Evolutionary conservation across 2,797 vertebrate genomes (phyloP), one percentile per base, ranked within the genome.

Genomic region (Gymnoscopelus braueri): DNA sequence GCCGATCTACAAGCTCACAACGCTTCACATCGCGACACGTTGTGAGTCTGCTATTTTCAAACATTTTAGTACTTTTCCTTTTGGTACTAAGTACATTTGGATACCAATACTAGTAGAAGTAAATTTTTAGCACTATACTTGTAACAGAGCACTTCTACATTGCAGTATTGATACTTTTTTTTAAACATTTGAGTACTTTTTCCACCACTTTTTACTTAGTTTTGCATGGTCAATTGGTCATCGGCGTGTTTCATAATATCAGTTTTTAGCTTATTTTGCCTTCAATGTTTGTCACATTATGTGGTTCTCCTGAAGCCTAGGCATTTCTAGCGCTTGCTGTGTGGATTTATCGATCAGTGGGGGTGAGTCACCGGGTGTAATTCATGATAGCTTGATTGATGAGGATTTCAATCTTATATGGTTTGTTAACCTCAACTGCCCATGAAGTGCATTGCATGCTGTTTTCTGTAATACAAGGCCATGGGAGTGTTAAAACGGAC

Each of bases 321-420:
- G 80, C 58, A 82, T 84, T 74, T 63, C 11, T 59, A 66, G 79
- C 79, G 88, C 84, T 88, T 84, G 85, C 89, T 88, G 88, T 88
- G 88, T 91, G 92, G 88, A 91, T 93, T 91, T 93, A 94, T 93
- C 82, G 92, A 94, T 94, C 89, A 77, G 61, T 70, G 83, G 88
- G 91, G 91, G 90, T 90, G 90, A 92, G 88, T 92, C 91, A 92
- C 88, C 88, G 89, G 88, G 86, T 90, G 89, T 93, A 92, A 93
- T 92, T 93, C 91, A 92, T 91, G 89, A 92, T 89, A 85, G 86
- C 84, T 89, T 92, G 92, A 94, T 93, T 93, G 92, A 94, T 94
- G 92, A 92, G 90, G 88, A 93, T 89, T 92, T 91, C 89, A 91
- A 90, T 91, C 91, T 88, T 91, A 75, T 90, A 91, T 88, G 90